Percentiles rank a stretch among this genome's conserved stretches.
These are phyloP conservation scores for Macrosiphum euphorbiae DNA, from an alignment of 2,888 invertebrate genomes.

Conservation along the genomic window DNA sequence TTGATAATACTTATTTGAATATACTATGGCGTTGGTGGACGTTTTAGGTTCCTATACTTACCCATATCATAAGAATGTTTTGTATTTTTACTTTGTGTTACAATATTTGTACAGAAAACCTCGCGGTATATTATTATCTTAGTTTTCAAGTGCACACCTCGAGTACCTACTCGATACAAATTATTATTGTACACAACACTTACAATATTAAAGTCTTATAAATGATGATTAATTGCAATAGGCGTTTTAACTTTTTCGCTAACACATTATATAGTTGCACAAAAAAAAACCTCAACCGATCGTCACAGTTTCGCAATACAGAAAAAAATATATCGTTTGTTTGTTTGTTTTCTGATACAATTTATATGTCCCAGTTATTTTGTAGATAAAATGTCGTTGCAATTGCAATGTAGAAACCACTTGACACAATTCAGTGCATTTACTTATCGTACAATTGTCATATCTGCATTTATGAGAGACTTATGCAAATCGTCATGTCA, in stretches of 20 bases:
- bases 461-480: constrained; percentile 21
- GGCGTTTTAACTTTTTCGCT: background rate
- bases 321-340: background rate
- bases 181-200: background rate
- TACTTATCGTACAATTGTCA: background rate
- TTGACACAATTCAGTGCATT: constrained; percentile 31
- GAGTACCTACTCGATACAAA: background rate
- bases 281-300: background rate
- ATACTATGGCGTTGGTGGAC: background rate
- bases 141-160: background rate
- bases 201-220: background rate
- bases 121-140: background rate
- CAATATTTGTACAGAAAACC: background rate
- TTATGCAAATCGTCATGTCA: constrained; percentile 34
- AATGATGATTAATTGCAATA: background rate
- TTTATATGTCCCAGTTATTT: background rate
- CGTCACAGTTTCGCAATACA: background rate
- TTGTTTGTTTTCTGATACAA: background rate
- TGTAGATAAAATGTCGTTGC: background rate
- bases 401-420: background rate
- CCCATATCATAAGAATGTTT: background rate
- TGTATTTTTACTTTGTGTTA: background rate
- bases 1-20: background rate
- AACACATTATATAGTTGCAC: background rate
- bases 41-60: background rate